These are phyloP conservation scores for Grapholita molesta DNA, from an alignment of 1,140 invertebrate genomes.

Conservation along the genomic window DNA sequence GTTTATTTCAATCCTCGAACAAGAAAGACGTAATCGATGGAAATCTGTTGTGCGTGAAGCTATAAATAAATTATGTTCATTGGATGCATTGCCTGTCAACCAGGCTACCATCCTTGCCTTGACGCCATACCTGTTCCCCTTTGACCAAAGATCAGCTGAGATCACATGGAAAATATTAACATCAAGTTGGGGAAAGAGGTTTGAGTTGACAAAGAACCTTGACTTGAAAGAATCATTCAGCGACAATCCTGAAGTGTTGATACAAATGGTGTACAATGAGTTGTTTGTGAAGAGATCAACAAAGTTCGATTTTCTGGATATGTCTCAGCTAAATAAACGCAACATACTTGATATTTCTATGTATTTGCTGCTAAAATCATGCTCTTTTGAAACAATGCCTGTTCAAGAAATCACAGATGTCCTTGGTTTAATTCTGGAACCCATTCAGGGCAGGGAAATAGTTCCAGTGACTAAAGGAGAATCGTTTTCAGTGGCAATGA, in stretches of 20 bases:
- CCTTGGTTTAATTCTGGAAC: conserved; percentile 52
- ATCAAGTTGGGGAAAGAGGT: conserved; percentile 74
- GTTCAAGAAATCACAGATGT: conserved; percentile 44
- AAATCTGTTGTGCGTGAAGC: conserved; percentile 48
- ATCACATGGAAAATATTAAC: conserved; percentile 73
- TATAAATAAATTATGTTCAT: conserved; percentile 64
- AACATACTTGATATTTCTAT: conserved; percentile 51
- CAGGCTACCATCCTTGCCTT: conserved; percentile 70
- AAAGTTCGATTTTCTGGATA: conserved; percentile 52
- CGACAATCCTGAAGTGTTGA: conserved; percentile 48
- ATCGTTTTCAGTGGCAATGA: conserved; percentile 45
- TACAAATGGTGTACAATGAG: conserved; percentile 52
- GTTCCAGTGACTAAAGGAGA: conserved; percentile 38
- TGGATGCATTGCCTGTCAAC: conserved; percentile 56
- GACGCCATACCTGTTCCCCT: conserved; percentile 80
- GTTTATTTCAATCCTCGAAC: conserved; percentile 51
- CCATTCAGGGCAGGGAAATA: conserved; percentile 54
- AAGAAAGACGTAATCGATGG: conserved; percentile 56
- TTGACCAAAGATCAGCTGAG: conserved; percentile 64
- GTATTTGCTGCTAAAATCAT: conserved; percentile 57
- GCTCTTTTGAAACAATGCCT: conserved; percentile 42
- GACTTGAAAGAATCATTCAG: conserved; percentile 52
- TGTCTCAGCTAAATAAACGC: conserved; percentile 46
- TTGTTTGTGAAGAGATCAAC: conserved; percentile 47
- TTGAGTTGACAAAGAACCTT: conserved; percentile 50